Base-by-base conservation (phyloP, 2,113 vertebrate species). In the Trichechus manatus region DNA sequence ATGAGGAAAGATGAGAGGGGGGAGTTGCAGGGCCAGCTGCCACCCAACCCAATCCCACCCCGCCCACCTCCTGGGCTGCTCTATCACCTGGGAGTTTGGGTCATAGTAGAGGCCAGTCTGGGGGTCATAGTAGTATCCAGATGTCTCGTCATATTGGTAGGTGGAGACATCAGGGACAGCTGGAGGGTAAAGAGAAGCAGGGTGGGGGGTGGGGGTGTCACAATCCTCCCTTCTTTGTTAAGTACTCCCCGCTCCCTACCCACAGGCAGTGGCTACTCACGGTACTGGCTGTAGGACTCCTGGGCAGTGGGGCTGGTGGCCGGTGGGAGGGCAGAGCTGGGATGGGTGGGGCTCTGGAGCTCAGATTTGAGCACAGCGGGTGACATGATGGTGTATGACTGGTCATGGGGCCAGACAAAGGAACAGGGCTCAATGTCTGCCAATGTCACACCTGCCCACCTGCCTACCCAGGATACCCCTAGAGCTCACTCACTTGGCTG, bases 91-190 rank as follows among this genome's bases (percentile, higher is more conserved):
- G 36, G 99, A 99, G 97, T 98, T 99, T 19, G 99, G 98, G 93
- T 99, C 99, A 96, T 99, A 99, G 98, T 99, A 99, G 63, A 99
- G 99, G 83, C 99, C 99, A 3, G 99, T 99, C 78, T 99, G 98
- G 6, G 99, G 99, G 91, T 99, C 99, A 15, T 99, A 99, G 97
- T 99, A 99, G 98, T 99, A 99, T 56, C 99, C 99, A 1, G 99
- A 99, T 53, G 98, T 99, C 96, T 99, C 99, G 9, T 99, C 99
- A 15, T 99, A 99, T 53, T 99, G 99, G 97, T 99, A 99, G 2
- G 99, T 99, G 66, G 99, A 99, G 42, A 99, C 99, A 39, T 99
- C 99, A 68, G 99, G 99, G 78, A 99, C 99, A 97, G 99, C 99
- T 99, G 86, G 31, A 56, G 50, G n/a, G 11, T 7, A 72, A 39